phyloP scores from a whole-genome alignment of 2,888 invertebrate genomes.

The Eutolmus rufibarbis region DNA sequence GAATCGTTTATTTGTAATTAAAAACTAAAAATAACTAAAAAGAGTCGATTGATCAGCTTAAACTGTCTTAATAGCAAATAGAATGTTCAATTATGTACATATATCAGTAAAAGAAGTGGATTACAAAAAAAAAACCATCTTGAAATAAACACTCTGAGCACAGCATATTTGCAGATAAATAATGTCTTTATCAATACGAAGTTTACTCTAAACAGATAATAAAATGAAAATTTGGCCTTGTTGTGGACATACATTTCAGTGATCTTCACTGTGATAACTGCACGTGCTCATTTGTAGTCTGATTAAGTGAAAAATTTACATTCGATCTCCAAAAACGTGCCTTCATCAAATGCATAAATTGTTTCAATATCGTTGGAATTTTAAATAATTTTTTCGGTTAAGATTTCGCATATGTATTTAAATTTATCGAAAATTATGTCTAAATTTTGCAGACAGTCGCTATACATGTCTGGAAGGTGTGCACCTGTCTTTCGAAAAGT shows the following conservation, averaged over 20 bases:
- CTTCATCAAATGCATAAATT: neutral
- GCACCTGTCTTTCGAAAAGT: neutral
- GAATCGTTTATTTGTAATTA: too few relatives aligned
- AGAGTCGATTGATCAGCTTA: too few relatives aligned
- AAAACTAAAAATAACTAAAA: too few relatives aligned
- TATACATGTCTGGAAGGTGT: neutral
- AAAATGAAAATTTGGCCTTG: neutral
- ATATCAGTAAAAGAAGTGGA: neutral
- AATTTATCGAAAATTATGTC: neutral
- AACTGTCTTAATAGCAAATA: too few relatives aligned
- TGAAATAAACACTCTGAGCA: neutral
- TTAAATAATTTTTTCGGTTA: neutral
- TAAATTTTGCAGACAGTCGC: neutral
- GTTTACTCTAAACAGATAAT: neutral
- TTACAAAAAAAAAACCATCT: neutral
- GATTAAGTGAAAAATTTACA: neutral
- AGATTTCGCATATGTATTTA: neutral
- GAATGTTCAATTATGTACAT: too few relatives aligned
- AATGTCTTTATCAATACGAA: neutral
- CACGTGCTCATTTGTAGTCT: neutral
- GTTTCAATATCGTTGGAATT: neutral
- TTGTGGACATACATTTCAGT: neutral
- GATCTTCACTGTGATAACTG: neutral
- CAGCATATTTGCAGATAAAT: neutral
- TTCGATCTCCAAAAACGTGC: neutral